phyloP scores from a whole-genome alignment of 2,797 vertebrate genomes.

The Steatocranus sp. region DNA sequence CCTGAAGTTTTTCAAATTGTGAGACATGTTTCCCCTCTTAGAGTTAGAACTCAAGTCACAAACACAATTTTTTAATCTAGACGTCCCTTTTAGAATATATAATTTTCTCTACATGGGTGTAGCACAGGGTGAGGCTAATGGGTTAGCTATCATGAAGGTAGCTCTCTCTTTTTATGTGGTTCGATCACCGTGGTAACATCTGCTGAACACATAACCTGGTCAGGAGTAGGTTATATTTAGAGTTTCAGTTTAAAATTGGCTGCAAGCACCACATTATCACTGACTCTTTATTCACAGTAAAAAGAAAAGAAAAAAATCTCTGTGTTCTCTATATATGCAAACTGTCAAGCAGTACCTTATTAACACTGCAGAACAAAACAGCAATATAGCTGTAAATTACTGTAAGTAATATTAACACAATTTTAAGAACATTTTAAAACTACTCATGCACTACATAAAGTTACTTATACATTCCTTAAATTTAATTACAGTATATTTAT shows the following conservation, averaged over 20 bases:
- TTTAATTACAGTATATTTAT: not conserved
- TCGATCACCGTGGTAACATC: not conserved
- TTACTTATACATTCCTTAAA: not conserved
- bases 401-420: not conserved
- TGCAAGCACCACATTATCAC: not conserved
- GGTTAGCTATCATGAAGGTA: not conserved
- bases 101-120: not conserved
- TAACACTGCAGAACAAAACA: not conserved
- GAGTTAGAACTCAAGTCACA: not conserved
- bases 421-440: not conserved
- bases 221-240: not conserved
- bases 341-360: accelerated
- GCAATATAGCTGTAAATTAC: not conserved
- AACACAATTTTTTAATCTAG: not conserved
- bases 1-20: not conserved
- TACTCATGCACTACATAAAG: not conserved
- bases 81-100: not conserved
- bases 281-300: not conserved
- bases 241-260: not conserved
- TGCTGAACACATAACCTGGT: not conserved
- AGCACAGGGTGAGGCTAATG: not conserved
- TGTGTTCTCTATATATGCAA: not conserved
- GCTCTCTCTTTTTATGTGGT: not conserved
- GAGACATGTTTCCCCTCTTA: accelerated
- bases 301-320: not conserved